These are phyloP conservation scores for Dascyllus trimaculatus DNA, from an alignment of 2,113 vertebrate genomes.

Conservation along the genomic window DNA sequence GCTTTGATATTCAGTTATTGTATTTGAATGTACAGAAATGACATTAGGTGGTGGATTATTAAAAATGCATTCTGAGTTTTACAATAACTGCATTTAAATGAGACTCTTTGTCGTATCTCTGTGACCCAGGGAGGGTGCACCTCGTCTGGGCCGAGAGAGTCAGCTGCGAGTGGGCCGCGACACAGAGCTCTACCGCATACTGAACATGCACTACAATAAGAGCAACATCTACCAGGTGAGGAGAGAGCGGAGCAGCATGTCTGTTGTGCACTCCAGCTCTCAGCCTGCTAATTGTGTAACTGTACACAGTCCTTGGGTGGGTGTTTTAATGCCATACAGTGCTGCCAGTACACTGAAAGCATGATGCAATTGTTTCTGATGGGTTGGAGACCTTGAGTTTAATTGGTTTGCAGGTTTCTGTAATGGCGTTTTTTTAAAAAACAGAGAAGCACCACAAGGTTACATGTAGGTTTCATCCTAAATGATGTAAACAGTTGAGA, in stretches of 20 bases:
- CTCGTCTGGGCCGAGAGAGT: constrained; percentile 73
- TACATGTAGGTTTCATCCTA: too few relatives aligned
- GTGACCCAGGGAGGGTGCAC: constrained; percentile 73
- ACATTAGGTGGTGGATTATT: too few relatives aligned
- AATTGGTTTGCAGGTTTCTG: not conserved
- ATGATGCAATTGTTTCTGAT: not conserved
- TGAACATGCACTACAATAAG: constrained; percentile 90
- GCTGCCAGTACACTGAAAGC: not conserved
- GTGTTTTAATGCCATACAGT: not conserved
- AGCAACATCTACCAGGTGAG: constrained; percentile 87
- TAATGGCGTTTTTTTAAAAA: not conserved
- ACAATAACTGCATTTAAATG: not conserved
- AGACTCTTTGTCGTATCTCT: constrained; percentile 20
- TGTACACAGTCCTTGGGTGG: not conserved
- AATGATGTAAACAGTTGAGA: too few relatives aligned
- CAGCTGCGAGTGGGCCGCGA: constrained; percentile 82
- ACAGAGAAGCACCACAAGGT: too few relatives aligned
- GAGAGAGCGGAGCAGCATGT: not conserved
- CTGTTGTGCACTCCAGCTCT: not conserved
- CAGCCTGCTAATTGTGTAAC: not conserved
- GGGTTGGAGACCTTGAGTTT: constrained; percentile 8
- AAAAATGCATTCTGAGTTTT: too few relatives aligned
- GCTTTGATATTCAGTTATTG: too few relatives aligned
- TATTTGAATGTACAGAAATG: too few relatives aligned
- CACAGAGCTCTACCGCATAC: constrained; percentile 86